phyloP scores from a whole-genome alignment of 2,113 vertebrate species.

The Zootoca vivipara region DNA sequence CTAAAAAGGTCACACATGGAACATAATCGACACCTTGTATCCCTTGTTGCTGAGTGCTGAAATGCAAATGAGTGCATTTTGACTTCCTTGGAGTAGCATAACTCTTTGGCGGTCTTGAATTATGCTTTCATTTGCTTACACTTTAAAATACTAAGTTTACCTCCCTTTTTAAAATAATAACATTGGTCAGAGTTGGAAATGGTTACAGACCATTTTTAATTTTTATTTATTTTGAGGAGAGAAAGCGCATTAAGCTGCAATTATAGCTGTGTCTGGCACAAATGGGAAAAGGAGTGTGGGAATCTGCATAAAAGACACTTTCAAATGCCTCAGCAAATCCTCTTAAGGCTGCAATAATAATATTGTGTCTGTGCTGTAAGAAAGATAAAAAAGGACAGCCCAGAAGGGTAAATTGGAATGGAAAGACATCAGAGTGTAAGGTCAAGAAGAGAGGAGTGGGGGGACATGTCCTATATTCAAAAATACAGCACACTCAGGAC shows the following conservation, averaged over 20 bases:
- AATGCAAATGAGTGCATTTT: slow-evolving; percentile 72
- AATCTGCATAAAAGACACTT: neutral
- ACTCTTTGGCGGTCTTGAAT: slow-evolving; percentile 58
- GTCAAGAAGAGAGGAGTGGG: neutral
- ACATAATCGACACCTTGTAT: slow-evolving; percentile 73
- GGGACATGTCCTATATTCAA: neutral
- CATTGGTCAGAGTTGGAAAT: slow-evolving; percentile 42
- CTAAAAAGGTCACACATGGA: slow-evolving; percentile 74
- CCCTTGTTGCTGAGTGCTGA: slow-evolving; percentile 70
- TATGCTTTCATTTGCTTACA: slow-evolving; percentile 67
- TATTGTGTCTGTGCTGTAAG: slow-evolving; percentile 3
- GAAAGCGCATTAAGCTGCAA: slow-evolving; percentile 43
- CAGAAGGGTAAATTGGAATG: neutral
- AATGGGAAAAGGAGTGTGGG: slow-evolving; percentile 26
- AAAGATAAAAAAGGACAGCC: neutral
- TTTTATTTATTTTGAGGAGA: slow-evolving; percentile 2
- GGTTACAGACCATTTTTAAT: neutral
- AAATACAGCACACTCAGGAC: neutral
- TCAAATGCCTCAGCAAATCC: slow-evolving; percentile 31
- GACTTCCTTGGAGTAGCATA: slow-evolving; percentile 56
- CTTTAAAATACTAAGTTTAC: slow-evolving; percentile 66
- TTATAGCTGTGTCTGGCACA: slow-evolving; percentile 47
- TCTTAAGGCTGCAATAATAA: neutral
- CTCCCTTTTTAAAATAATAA: slow-evolving; percentile 41
- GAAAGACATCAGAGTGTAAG: neutral